phyloP scores from a whole-genome alignment of 1,140 invertebrate genomes.

The Neocloeon triangulifer region DNA sequence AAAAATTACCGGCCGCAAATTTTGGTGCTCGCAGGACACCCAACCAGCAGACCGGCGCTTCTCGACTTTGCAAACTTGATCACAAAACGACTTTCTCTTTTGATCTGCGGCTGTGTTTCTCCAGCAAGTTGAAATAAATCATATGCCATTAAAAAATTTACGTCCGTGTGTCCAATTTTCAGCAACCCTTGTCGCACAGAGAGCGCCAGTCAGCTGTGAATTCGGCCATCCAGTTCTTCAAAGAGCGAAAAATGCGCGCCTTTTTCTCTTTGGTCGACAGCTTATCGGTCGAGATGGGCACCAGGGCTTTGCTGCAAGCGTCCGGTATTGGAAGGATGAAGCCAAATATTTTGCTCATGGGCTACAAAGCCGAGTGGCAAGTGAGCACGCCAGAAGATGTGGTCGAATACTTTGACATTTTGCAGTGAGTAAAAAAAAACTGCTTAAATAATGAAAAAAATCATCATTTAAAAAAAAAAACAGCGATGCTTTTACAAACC shows the following conservation, averaged over 20 bases:
- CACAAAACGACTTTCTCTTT: constrained; percentile 76
- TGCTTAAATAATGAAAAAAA: too few relatives aligned
- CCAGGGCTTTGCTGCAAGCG: constrained; percentile 51
- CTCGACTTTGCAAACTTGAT: constrained; percentile 79
- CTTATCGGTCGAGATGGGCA: constrained; percentile 49
- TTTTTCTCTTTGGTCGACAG: constrained; percentile 72
- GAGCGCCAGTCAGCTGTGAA: constrained; percentile 30
- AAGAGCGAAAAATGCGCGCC: constrained; percentile 53
- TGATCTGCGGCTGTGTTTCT: constrained; percentile 76
- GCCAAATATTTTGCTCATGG: constrained; percentile 86
- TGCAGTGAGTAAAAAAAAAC: too few relatives aligned
- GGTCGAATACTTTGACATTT: constrained; percentile 71
- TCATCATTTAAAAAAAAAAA: too few relatives aligned
- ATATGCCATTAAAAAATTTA: too few relatives aligned
- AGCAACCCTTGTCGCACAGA: constrained; percentile 43
- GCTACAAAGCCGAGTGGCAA: constrained; percentile 80
- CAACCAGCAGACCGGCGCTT: constrained; percentile 56
- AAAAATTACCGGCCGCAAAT: constrained; percentile 92
- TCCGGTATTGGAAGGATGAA: constrained; percentile 75
- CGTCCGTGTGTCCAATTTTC: too few relatives aligned
- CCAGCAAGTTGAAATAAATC: constrained; percentile 67
- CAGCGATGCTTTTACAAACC: constrained; percentile 80
- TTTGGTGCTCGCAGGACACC: constrained; percentile 62
- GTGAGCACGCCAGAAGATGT: constrained; percentile 45
- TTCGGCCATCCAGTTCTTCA: constrained; percentile 47